A percentile compares a stretch with the other conserved stretches of the same genome.
phyloP scores from a whole-genome alignment of 2,113 vertebrate genomes.

The Chelonoidis abingdonii region DNA sequence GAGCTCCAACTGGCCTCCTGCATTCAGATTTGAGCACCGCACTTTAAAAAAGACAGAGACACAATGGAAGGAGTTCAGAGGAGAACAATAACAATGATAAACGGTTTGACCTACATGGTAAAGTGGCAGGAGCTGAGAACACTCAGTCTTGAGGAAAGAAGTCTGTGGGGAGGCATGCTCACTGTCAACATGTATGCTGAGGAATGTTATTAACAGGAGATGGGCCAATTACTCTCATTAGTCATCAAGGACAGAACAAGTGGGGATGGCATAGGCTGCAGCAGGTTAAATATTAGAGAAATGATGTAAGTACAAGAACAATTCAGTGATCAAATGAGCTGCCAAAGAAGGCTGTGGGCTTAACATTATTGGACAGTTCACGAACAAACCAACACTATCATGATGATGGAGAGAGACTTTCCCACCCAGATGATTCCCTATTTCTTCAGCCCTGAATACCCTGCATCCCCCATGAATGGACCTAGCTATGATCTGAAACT shows the following conservation, averaged over 20 bases:
- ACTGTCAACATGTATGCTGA: rapidly evolving
- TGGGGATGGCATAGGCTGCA: neutral
- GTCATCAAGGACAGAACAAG: neutral
- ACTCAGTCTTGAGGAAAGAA: neutral
- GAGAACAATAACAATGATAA: slow-evolving; percentile 41
- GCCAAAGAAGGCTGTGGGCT: neutral
- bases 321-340: neutral
- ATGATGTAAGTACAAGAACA: no score
- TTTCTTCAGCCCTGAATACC: neutral
- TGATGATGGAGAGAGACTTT: neutral
- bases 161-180: neutral
- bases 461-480: neutral
- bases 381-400: neutral
- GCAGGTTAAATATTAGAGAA: neutral
- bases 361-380: neutral
- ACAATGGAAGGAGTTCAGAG: neutral
- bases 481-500: neutral
- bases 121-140: neutral
- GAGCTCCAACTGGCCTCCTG: neutral
- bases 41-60: neutral
- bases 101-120: neutral
- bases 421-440: neutral
- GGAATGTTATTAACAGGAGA: neutral
- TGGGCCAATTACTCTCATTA: neutral
- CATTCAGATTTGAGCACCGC: neutral